phyloP scores from a whole-genome alignment of 2,113 vertebrate species.

The Otocyon megalotis region DNA sequence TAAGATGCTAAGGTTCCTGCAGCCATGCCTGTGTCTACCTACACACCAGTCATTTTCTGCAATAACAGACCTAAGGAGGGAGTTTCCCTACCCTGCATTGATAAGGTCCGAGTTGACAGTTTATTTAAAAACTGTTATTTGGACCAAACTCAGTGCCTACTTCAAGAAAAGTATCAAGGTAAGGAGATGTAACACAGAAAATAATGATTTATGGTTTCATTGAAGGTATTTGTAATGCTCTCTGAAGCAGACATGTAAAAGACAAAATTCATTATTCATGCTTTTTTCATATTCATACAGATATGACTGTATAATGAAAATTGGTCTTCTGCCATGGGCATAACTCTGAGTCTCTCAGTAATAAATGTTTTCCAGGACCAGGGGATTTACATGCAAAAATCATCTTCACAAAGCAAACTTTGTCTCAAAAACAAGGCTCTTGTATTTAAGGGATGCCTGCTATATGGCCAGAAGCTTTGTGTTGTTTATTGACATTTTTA shows the following conservation, averaged over 20 bases:
- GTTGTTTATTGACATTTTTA: constrained; percentile 54
- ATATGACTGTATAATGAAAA: constrained; percentile 59
- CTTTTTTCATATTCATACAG: constrained; percentile 32
- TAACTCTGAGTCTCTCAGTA: constrained; percentile 5
- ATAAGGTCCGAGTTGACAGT: constrained; percentile 50
- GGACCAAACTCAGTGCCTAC: neutral
- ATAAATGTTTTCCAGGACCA: constrained; percentile 42
- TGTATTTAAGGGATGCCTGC: constrained; percentile 52
- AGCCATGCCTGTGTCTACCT: neutral
- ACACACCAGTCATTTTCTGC: neutral
- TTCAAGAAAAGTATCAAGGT: neutral
- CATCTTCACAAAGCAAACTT: constrained; percentile 50
- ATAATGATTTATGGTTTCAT: constrained; percentile 8
- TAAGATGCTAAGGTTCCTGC: constrained; percentile 8
- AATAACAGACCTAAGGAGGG: neutral
- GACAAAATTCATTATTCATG: constrained; percentile 60
- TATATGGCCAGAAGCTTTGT: neutral
- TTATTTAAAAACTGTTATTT: constrained; percentile 60
- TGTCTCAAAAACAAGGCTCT: constrained; percentile 35
- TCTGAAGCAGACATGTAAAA: constrained; percentile 49
- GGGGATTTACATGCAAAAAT: constrained; percentile 54
- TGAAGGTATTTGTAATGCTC: constrained; percentile 48
- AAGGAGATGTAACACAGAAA: neutral
- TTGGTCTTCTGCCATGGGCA: neutral
- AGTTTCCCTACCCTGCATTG: neutral